A percentile compares a stretch with the other conserved stretches of the same genome.
These are phyloP conservation scores for Drosophila mojavensis DNA, from an alignment of 1,140 invertebrate species.

Conservation along the genomic window DNA sequence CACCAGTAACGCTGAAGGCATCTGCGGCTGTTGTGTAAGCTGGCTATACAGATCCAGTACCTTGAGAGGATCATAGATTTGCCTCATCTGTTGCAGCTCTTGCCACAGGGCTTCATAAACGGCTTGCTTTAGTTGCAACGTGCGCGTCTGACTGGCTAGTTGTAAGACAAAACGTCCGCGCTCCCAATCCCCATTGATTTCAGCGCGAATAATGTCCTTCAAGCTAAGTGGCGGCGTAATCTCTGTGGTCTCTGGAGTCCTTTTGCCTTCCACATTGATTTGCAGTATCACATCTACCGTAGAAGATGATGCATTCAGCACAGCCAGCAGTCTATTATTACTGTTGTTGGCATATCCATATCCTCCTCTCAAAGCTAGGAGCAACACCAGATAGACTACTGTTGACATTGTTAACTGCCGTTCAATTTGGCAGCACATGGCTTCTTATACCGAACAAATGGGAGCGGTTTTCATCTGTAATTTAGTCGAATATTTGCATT, in stretches of 20 bases:
- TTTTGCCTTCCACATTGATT: constrained; percentile 45
- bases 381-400: constrained; percentile 19
- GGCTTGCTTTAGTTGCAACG: constrained; percentile 54
- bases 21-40: constrained; percentile 27
- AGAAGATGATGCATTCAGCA: constrained; percentile 41
- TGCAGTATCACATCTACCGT: constrained; percentile 50
- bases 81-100: constrained; percentile 63
- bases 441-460: constrained; percentile 40
- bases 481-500: constrained; percentile 61
- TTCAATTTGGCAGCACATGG: constrained; percentile 1
- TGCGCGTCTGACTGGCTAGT: constrained; percentile 42
- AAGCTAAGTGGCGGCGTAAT: constrained; percentile 6
- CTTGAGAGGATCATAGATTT: constrained; percentile 56
- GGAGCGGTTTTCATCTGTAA: constrained; percentile 52
- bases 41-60: constrained; percentile 54
- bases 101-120: constrained; percentile 66
- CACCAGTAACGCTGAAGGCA: constrained; percentile 34
- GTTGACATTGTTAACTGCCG: constrained; percentile 15
- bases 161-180: constrained; percentile 40
- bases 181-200: constrained; percentile 62
- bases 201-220: constrained; percentile 58
- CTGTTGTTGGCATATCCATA: background rate
- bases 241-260: background rate
- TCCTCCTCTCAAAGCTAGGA: constrained; percentile 6
- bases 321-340: constrained; percentile 29